These are phyloP conservation scores for Melanotaenia boesemani DNA, from an alignment of 2,797 vertebrate species.

Conservation along the genomic window DNA sequence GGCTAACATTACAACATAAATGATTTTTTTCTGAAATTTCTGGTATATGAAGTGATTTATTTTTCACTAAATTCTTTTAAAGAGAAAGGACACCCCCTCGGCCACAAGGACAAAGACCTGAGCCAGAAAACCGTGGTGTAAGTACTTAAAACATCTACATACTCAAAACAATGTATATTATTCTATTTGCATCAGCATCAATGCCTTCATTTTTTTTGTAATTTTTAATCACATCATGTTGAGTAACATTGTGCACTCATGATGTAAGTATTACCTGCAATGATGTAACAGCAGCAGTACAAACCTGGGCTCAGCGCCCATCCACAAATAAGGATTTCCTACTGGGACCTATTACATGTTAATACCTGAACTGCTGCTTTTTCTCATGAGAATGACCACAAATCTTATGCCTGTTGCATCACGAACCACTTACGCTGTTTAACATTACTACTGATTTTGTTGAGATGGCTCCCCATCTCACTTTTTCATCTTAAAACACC, in stretches of 20 bases:
- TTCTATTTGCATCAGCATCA: neutral
- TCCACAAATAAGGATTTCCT: conserved; percentile 64
- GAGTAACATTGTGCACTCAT: conserved; percentile 49
- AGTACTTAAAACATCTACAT: conserved; percentile 64
- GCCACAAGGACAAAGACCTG: conserved; percentile 98
- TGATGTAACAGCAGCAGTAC: conserved; percentile 35
- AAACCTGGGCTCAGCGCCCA: conserved; percentile 59
- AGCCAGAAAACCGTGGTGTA: conserved; percentile 97
- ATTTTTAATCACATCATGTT: conserved; percentile 14
- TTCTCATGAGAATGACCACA: conserved; percentile 59
- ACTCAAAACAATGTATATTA: neutral
- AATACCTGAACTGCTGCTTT: conserved; percentile 21
- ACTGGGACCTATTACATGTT: conserved; percentile 73
- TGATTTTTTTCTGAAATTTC: neutral
- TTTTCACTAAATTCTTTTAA: conserved; percentile 38
- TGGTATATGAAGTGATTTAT: neutral
- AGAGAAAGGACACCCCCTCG: conserved; percentile 98
- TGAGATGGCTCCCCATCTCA: neutral
- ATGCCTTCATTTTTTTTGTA: neutral
- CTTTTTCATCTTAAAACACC: neutral
- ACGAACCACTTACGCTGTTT: conserved; percentile 30
- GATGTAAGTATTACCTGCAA: conserved; percentile 77
- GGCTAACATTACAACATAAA: neutral
- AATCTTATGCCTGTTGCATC: conserved; percentile 71
- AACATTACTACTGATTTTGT: neutral